Evolutionary conservation across 1,140 invertebrate species (phyloP), one percentile per base, ranked within the genome.

Genomic region (Cherax quadricarinatus): DNA sequence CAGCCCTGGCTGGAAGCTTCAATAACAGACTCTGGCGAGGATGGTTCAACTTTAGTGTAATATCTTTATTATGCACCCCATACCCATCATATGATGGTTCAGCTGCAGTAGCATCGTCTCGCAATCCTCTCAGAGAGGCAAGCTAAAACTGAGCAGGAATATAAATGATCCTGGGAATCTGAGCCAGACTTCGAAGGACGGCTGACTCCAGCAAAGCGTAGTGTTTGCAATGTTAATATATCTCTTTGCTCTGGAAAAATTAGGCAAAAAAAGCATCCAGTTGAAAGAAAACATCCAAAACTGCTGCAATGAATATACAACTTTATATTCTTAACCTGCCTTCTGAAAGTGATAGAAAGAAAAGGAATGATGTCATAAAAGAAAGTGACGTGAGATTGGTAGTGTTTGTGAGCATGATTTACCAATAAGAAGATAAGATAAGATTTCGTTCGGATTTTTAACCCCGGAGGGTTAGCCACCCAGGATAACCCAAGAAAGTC

Each of bases 181-280:
- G 84, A 86, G 21, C 84, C 60, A 86, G 62, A 73, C 4, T 86
- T 75, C 73, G 41, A 86, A 48, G 85, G 85, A 86, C 5, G 85
- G 62, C 85, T 86, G 85, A 86, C 16, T 24, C 66, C 30, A 86
- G 73, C 24, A 5, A 30, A 41, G 21, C 21, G n/a, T 75, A 73
- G 60, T 75, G 85, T 66, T 86, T 86, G 62, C 62, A 70, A 86
- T 86, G 85, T 73, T 86, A 60, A 86, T 86, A 70, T 86, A 30
- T 86, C 60, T 86, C 62, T 86, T n/a, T 73, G 66, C 73, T 75
- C 60, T 75, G 85, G 85, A 41, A 86, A 86, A 86, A 30, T 10
- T 3, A 73, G 51, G 70, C 73, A 73, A 73, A 75, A 86, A 86
- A 14, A 86, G 24, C 85, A 86, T 73, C 73, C 62, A 86, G 62